Conservation (phyloP, 2,113 vertebrate genomes). For the Oreochromis spilurus region DNA sequence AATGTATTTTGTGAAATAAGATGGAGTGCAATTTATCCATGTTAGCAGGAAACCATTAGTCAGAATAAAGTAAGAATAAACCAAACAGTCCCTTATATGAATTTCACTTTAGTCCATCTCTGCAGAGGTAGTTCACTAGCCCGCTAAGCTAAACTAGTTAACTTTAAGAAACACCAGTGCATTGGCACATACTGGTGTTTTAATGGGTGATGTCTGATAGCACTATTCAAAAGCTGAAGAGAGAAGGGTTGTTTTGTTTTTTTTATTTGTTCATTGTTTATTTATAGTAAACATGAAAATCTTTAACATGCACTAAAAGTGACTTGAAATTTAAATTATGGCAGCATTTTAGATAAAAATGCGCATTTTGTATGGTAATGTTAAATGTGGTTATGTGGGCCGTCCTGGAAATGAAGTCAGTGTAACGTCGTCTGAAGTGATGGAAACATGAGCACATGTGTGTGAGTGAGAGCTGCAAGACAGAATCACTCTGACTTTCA, state of each 20-base stretch:
- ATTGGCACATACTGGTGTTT: background rate
- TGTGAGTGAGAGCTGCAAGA: background rate
- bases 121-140: background rate
- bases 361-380: accelerated
- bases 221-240: background rate
- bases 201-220: background rate
- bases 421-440: background rate
- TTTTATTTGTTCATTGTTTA: background rate
- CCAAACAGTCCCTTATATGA: background rate
- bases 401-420: background rate
- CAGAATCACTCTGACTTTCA: background rate
- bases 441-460: background rate
- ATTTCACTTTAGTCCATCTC: background rate
- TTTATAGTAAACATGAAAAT: background rate
- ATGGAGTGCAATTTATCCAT: background rate
- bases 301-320: background rate
- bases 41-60: background rate
- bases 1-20: background rate
- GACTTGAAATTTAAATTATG: background rate
- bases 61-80: background rate
- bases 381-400: background rate
- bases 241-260: background rate
- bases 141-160: background rate
- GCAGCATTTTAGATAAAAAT: background rate
- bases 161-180: background rate